A percentile compares a stretch with the other conserved stretches of the same genome.
Conservation (phyloP, 2,113 vertebrate genomes). For the Chaenogobius annularis region DNA sequence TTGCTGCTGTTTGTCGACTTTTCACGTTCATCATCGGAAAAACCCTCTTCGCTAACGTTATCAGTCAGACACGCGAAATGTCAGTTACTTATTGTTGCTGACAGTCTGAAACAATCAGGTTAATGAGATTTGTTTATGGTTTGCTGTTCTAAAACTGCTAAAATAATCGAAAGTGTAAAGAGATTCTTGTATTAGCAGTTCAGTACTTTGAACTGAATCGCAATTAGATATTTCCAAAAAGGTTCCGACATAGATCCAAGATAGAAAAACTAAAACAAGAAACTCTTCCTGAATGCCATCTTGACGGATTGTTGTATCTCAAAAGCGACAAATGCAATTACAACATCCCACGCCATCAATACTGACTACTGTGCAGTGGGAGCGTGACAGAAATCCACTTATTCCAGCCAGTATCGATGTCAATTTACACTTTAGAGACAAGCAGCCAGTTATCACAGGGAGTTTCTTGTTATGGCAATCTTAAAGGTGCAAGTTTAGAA, state of each 20-base stretch:
- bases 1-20: background rate
- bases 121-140: too few relatives aligned
- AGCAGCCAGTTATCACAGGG: conserved; percentile 41
- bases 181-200: too few relatives aligned
- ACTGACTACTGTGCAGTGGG: conserved; percentile 46
- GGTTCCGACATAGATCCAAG: conserved; percentile 32
- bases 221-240: conserved; percentile 16
- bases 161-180: too few relatives aligned
- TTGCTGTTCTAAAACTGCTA: too few relatives aligned
- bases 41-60: background rate
- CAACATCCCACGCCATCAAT: conserved; percentile 51
- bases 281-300: conserved; percentile 34
- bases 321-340: conserved; percentile 54
- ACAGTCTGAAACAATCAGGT: too few relatives aligned
- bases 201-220: background rate
- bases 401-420: conserved; percentile 63
- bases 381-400: conserved; percentile 68
- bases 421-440: conserved; percentile 66
- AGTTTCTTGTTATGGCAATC: conserved; percentile 46
- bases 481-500: conserved; percentile 42
- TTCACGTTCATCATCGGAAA: background rate
- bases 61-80: background rate
- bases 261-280: conserved; percentile 34
- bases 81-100: too few relatives aligned
- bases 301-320: conserved; percentile 55